Conservation (phyloP, 2,888 invertebrate genomes). For the Drosophila sordidula region DNA sequence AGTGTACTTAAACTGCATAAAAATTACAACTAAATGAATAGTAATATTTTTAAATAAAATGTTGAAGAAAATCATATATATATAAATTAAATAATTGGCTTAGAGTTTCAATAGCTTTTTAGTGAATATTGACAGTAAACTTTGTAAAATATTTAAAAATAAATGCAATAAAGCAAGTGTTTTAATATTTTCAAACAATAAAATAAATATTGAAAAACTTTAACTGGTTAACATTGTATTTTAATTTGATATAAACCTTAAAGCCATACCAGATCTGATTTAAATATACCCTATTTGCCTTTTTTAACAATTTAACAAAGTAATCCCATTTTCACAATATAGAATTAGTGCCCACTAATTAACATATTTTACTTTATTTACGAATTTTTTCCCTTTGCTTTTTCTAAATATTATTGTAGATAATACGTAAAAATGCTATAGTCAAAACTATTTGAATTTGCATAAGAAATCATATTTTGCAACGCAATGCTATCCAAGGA, state of each 20-base stretch:
- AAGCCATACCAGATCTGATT: too few species aligned
- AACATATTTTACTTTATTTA: too few species aligned
- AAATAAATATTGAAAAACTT: slow-evolving; percentile 21
- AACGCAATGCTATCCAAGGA: slow-evolving; percentile 7
- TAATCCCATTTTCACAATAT: too few species aligned
- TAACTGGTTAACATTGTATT: neutral
- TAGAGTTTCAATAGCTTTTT: slow-evolving; percentile 49
- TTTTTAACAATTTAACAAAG: too few species aligned
- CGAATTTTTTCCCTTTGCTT: too few species aligned
- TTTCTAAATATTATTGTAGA: neutral
- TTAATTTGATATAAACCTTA: too few species aligned
- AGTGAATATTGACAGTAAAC: slow-evolving; percentile 41
- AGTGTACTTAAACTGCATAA: slow-evolving; percentile 69
- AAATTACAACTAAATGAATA: slow-evolving; percentile 12
- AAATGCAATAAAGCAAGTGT: slow-evolving; percentile 24
- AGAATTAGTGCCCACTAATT: too few species aligned
- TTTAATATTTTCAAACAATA: slow-evolving; percentile 54
- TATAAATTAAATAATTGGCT: slow-evolving; percentile 31
- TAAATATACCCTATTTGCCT: too few species aligned
- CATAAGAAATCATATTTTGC: slow-evolving; percentile 19
- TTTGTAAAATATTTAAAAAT: slow-evolving; percentile 30
- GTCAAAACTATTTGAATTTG: slow-evolving; percentile 5
- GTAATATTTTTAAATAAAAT: slow-evolving; percentile 6
- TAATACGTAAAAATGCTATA: neutral
- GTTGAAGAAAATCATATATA: slow-evolving; percentile 19